A percentile compares a stretch with the other conserved stretches of the same genome.
Evolutionary conservation across 2,888 invertebrate genomes (phyloP).

Genomic region (Mayetiola destructor): DNA sequence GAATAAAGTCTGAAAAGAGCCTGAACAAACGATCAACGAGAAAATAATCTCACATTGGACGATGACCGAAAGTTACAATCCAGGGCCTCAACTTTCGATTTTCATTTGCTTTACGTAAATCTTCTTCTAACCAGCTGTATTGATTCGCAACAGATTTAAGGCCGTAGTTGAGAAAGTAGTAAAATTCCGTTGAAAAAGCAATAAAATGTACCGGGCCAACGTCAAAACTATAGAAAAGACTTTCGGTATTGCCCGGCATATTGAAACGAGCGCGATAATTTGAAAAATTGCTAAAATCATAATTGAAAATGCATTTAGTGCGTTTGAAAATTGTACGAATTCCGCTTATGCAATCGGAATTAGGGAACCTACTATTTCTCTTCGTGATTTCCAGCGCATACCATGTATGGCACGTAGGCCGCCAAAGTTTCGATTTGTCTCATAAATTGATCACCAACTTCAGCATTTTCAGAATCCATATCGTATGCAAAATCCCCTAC

Average conservation of each 20-base stretch:
- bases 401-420: neutral
- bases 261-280: slow-evolving; percentile 1
- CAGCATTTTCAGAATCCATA: neutral
- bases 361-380: neutral
- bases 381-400: slow-evolving; percentile 8
- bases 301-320: neutral
- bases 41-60: too few species aligned
- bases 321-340: neutral
- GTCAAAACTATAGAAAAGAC: neutral
- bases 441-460: neutral
- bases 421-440: neutral
- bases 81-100: neutral
- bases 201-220: slow-evolving; percentile 3
- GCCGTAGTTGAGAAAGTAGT: slow-evolving; percentile 9
- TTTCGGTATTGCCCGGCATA: neutral
- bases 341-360: neutral
- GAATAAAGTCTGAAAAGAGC: too few species aligned
- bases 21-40: too few species aligned
- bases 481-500: slow-evolving; percentile 5
- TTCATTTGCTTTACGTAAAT: slow-evolving; percentile 6
- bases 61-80: slow-evolving; percentile 2
- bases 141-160: neutral
- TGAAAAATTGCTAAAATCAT: neutral
- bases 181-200: neutral
- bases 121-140: neutral